phyloP scores from a whole-genome alignment of 37 sponge, comb jelly and placozoan species.

The Ianthella basta region DNA sequence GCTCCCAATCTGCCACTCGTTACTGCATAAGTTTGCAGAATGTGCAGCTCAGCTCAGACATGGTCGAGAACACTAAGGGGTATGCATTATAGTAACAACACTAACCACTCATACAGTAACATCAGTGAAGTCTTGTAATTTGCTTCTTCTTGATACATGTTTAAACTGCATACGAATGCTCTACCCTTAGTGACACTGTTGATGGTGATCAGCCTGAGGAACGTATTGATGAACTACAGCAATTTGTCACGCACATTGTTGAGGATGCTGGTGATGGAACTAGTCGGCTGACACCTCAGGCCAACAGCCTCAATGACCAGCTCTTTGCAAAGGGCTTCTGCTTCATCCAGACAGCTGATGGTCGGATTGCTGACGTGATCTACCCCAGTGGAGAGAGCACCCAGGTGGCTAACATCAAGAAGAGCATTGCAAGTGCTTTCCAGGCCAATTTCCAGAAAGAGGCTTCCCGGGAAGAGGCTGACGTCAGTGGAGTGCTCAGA shows the following conservation, averaged over 20 bases:
- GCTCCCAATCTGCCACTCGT: slow-evolving; percentile 1
- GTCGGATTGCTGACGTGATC: slow-evolving; percentile 38
- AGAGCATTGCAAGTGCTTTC: slow-evolving; percentile 56
- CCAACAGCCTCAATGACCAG: not conserved
- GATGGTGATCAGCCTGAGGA: not conserved
- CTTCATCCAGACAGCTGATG: slow-evolving; percentile 49
- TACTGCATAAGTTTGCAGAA: slow-evolving; percentile 30
- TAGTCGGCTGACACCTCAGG: not conserved
- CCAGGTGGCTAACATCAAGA: slow-evolving; percentile 56
- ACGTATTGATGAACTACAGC: not conserved
- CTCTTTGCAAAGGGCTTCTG: slow-evolving; percentile 31
- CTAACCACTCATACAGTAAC: too few relatives aligned
- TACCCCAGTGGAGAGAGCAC: slow-evolving; percentile 27
- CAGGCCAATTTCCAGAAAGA: slow-evolving; percentile 50
- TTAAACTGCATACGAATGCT: too few relatives aligned
- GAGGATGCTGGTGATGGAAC: slow-evolving; percentile 13
- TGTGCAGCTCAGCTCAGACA: not conserved
- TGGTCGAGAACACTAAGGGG: not conserved
- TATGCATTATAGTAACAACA: too few relatives aligned
- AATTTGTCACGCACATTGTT: not conserved
- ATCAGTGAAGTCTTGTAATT: too few relatives aligned
- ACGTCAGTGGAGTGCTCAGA: not conserved
- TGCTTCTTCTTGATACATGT: too few relatives aligned
- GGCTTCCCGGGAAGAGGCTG: not conserved
- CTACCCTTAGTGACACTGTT: too few relatives aligned